These are phyloP conservation scores for Shargacucullia verbasci DNA, from an alignment of 2,888 invertebrate genomes.

Conservation along the genomic window DNA sequence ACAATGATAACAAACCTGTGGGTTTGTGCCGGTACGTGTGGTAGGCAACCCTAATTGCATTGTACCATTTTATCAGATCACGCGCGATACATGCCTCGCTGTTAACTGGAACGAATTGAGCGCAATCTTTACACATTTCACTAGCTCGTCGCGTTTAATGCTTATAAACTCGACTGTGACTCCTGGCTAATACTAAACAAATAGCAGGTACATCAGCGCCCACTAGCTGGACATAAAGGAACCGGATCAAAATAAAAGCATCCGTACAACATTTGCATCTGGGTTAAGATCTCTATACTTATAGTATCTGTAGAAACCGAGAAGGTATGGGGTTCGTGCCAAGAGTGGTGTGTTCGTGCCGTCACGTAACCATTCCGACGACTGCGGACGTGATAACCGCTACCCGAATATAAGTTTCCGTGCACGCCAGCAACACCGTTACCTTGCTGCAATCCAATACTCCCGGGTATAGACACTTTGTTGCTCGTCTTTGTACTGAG, in stretches of 20 bases:
- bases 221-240: not conserved
- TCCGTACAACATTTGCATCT: slow-evolving; percentile 24
- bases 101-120: slow-evolving; percentile 22
- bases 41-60: slow-evolving; percentile 31
- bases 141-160: slow-evolving; percentile 13
- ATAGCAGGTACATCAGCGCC: not conserved
- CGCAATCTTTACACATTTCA: slow-evolving; percentile 21
- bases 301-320: slow-evolving; percentile 40
- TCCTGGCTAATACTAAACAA: slow-evolving; percentile 2
- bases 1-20: slow-evolving; percentile 1
- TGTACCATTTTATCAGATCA: slow-evolving; percentile 31
- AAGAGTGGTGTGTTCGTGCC: slow-evolving; percentile 47
- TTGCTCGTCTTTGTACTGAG: slow-evolving; percentile 5
- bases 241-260: slow-evolving; percentile 1
- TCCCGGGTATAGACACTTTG: slow-evolving; percentile 7
- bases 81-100: slow-evolving; percentile 18
- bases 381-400: slow-evolving; percentile 55
- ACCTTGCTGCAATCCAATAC: slow-evolving; percentile 22
- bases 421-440: not conserved
- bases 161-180: slow-evolving; percentile 14
- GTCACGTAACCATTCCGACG: slow-evolving; percentile 50
- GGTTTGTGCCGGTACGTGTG: slow-evolving; percentile 3
- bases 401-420: slow-evolving; percentile 29
- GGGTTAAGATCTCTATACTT: slow-evolving; percentile 40
- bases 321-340: slow-evolving; percentile 52